phyloP scores from a whole-genome alignment of 2,888 invertebrate genomes.

The Cryptus armator region DNA sequence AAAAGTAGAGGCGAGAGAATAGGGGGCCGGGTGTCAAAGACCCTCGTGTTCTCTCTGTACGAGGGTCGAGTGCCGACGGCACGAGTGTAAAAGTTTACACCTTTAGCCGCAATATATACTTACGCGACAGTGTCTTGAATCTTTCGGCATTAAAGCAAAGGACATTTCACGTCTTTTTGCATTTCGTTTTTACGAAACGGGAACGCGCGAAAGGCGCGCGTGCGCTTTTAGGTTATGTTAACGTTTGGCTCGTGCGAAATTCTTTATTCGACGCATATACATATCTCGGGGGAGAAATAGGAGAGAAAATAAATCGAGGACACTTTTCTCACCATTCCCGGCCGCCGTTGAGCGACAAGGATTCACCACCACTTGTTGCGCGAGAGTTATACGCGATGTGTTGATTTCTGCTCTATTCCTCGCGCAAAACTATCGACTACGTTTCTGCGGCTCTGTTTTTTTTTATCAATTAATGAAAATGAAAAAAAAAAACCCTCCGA shows the following conservation, averaged over 20 bases:
- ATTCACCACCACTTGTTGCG: slow-evolving; percentile 71
- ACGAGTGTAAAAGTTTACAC: slow-evolving; percentile 66
- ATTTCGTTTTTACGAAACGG: too few species aligned
- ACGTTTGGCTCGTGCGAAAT: background rate
- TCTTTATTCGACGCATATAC: background rate
- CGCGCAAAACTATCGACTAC: slow-evolving; percentile 28
- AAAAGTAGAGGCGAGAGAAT: slow-evolving; percentile 38
- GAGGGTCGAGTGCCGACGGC: slow-evolving; percentile 66
- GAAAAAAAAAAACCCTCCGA: background rate
- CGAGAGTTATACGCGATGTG: slow-evolving; percentile 47
- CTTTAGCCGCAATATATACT: slow-evolving; percentile 56
- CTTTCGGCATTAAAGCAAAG: slow-evolving; percentile 47
- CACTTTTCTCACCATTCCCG: slow-evolving; percentile 22
- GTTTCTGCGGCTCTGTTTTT: background rate
- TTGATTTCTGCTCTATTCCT: slow-evolving; percentile 12
- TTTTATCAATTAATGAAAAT: background rate
- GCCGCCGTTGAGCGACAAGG: slow-evolving; percentile 49
- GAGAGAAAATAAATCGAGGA: slow-evolving; percentile 64
- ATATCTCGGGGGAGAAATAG: slow-evolving; percentile 43
- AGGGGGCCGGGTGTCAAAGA: slow-evolving; percentile 62
- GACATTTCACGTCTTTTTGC: background rate
- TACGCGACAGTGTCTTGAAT: slow-evolving; percentile 40
- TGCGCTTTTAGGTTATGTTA: too few species aligned
- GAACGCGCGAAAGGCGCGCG: too few species aligned
- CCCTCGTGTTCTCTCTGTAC: slow-evolving; percentile 57